Conservation (phyloP, 2,888 invertebrate genomes). For the Aelia acuminata region DNA sequence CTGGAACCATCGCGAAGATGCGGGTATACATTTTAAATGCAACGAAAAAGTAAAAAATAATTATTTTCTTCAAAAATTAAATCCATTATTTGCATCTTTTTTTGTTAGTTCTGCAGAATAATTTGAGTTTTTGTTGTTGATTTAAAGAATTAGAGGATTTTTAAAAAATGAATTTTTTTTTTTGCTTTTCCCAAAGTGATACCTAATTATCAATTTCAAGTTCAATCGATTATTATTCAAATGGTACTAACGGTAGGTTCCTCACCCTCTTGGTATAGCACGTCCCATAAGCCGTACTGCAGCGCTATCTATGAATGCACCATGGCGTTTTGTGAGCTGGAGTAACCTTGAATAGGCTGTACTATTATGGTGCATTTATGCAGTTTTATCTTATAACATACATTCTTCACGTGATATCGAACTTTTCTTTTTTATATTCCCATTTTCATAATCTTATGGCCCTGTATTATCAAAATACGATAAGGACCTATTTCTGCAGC, state of each 20-base stretch:
- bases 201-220: too few relatives aligned
- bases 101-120: too few relatives aligned
- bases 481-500: background rate
- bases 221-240: too few relatives aligned
- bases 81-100: too few relatives aligned
- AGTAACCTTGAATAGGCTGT: background rate
- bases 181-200: too few relatives aligned
- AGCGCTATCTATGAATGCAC: background rate
- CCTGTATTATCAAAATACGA: background rate
- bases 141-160: too few relatives aligned
- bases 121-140: too few relatives aligned
- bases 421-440: background rate
- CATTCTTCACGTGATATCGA: background rate
- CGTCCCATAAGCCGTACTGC: background rate
- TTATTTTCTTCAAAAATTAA: too few relatives aligned
- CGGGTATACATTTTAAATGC: too few relatives aligned
- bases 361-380: background rate
- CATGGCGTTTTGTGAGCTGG: background rate
- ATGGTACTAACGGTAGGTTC: background rate
- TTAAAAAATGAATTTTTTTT: too few relatives aligned
- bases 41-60: too few relatives aligned
- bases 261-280: background rate
- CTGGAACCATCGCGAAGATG: too few relatives aligned
- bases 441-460: background rate
- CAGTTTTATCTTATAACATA: background rate